These are phyloP conservation scores for Cryptoprocta ferox DNA, from an alignment of 2,797 vertebrate species.

Conservation along the genomic window DNA sequence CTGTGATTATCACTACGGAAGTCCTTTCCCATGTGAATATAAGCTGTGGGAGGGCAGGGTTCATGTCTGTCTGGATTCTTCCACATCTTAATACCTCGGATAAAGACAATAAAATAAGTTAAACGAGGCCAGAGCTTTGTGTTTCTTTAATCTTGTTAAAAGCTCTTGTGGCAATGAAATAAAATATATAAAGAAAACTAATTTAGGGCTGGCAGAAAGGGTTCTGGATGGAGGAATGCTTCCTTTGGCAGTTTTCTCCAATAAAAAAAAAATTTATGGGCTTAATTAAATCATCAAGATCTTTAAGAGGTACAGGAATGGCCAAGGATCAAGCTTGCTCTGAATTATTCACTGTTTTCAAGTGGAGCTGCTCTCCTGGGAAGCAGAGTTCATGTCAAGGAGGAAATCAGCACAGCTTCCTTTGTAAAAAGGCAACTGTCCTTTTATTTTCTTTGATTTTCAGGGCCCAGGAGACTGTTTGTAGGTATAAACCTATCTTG, in stretches of 20 bases:
- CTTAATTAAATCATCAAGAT: slow-evolving; percentile 52
- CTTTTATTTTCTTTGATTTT: slow-evolving; percentile 17
- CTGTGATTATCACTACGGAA: not conserved
- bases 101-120: slow-evolving; percentile 24
- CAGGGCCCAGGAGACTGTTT: not conserved
- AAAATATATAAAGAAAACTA: slow-evolving; percentile 46
- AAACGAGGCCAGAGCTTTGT: slow-evolving; percentile 20
- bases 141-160: slow-evolving; percentile 41
- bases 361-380: slow-evolving; percentile 15
- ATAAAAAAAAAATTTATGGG: slow-evolving; percentile 43
- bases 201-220: slow-evolving; percentile 25
- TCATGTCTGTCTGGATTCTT: not conserved
- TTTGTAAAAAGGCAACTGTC: not conserved
- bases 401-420: not conserved
- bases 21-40: not conserved
- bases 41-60: not conserved
- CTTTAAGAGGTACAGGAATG: not conserved
- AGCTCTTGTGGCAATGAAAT: slow-evolving; percentile 42
- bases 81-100: not conserved
- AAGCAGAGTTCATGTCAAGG: not conserved
- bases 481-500: not conserved
- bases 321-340: not conserved
- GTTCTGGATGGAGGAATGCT: slow-evolving; percentile 1
- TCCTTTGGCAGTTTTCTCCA: slow-evolving; percentile 38
- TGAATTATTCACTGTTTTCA: not conserved